These are phyloP conservation scores for Gila robusta DNA, from an alignment of 2,797 vertebrate species.

Conservation along the genomic window DNA sequence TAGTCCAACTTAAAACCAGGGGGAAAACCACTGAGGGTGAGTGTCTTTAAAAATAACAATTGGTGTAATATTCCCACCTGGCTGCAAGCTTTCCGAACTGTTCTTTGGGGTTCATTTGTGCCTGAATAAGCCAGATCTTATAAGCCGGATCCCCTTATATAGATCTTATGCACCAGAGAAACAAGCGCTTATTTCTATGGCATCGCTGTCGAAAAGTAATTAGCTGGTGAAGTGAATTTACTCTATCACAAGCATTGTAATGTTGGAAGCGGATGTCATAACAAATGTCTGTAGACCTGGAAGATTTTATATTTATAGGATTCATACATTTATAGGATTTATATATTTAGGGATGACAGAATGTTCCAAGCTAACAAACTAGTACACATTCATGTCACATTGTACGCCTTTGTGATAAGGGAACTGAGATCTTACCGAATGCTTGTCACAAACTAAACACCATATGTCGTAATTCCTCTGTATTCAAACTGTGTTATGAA, in stretches of 20 bases:
- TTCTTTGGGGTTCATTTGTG: neutral
- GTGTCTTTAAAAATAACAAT: neutral
- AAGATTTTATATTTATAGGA: too few species aligned
- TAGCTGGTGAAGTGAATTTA: too few species aligned
- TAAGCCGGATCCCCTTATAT: neutral
- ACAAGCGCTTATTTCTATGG: neutral
- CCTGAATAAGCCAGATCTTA: neutral
- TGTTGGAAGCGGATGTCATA: too few species aligned
- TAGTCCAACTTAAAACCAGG: neutral
- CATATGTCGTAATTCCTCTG: neutral
- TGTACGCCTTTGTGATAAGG: neutral
- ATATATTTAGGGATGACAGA: neutral
- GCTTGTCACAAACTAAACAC: neutral
- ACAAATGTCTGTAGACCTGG: too few species aligned
- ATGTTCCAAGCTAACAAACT: neutral
- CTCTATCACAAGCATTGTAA: too few species aligned
- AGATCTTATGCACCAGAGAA: neutral
- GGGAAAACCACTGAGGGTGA: neutral
- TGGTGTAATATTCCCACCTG: neutral
- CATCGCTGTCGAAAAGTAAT: too few species aligned
- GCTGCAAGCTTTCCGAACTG: neutral
- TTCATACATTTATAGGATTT: too few species aligned
- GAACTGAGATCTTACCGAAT: neutral
- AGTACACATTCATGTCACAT: neutral
- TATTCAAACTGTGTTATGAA: neutral